Percentiles rank a stretch among this genome's conserved stretches.
Evolutionary conservation across 2,888 invertebrate species (phyloP).

Genomic region (Stenolophus ochropezus): DNA sequence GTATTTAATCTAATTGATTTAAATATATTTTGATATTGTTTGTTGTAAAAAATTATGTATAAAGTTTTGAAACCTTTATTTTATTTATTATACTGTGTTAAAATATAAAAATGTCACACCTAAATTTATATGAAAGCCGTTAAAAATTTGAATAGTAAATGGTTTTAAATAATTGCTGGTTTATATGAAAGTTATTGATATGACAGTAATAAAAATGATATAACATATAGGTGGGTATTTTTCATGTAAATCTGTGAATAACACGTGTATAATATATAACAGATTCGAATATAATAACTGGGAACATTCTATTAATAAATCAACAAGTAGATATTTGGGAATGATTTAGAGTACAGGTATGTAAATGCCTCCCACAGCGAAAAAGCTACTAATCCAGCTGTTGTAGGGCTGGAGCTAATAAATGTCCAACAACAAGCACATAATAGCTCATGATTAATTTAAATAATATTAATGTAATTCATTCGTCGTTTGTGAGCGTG

Average conservation of each 20-base stretch:
- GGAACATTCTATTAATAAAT: conserved; percentile 25
- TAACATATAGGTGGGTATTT: background rate
- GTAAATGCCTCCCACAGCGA: background rate
- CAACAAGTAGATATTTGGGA: conserved; percentile 18
- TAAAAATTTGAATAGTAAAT: background rate
- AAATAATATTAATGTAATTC: conserved; percentile 59
- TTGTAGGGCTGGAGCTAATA: conserved; percentile 46
- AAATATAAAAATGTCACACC: background rate
- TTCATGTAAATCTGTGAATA: conserved; percentile 3
- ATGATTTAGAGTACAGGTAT: conserved; percentile 40
- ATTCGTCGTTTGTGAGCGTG: conserved; percentile 49
- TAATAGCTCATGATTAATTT: conserved; percentile 55
- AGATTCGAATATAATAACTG: background rate
- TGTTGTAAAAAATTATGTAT: too few species aligned
- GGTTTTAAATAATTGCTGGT: background rate
- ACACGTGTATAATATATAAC: conserved; percentile 2
- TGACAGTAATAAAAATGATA: background rate
- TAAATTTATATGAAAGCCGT: background rate
- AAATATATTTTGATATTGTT: too few species aligned
- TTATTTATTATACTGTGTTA: background rate
- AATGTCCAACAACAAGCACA: conserved; percentile 53
- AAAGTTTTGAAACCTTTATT: background rate
- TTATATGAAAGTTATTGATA: background rate
- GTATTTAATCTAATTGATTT: too few species aligned
- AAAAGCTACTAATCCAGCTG: conserved; percentile 39